These are phyloP conservation scores for Imbricaverruca yamaguchii DNA, from an alignment of 2,888 invertebrate species.

Conservation along the genomic window DNA sequence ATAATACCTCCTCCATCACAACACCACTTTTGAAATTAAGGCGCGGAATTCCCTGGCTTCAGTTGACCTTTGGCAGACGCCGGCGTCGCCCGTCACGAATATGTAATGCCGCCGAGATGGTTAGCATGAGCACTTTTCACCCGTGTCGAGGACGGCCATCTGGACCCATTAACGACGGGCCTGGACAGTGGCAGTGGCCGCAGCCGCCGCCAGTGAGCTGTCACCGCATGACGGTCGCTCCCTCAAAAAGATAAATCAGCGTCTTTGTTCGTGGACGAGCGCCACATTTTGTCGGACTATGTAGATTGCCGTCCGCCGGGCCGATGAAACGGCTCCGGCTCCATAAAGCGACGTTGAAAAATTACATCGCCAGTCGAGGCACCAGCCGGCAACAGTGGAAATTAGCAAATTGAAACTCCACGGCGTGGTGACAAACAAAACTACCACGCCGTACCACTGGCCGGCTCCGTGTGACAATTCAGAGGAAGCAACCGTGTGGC, in stretches of 20 bases:
- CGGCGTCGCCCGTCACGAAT: not conserved
- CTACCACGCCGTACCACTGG: too few species aligned
- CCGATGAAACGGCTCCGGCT: not conserved
- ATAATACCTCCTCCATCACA: constrained; percentile 17
- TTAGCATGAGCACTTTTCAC: not conserved
- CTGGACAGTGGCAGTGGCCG: not conserved
- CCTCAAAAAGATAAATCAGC: not conserved
- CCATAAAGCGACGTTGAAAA: not conserved
- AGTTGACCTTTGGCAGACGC: not conserved
- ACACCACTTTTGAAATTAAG: constrained; percentile 1
- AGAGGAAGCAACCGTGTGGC: too few species aligned
- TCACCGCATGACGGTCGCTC: not conserved
- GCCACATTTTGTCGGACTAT: not conserved
- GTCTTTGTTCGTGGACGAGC: not conserved
- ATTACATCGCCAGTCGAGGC: too few species aligned
- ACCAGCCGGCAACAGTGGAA: too few species aligned
- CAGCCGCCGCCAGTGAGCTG: not conserved
- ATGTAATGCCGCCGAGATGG: not conserved
- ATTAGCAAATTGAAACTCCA: too few species aligned
- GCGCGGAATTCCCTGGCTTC: not conserved
- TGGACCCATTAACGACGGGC: not conserved
- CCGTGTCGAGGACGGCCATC: not conserved
- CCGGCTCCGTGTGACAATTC: too few species aligned
- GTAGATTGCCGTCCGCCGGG: not conserved
- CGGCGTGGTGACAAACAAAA: too few species aligned